Conservation (phyloP, 2,888 invertebrate species). For the Cyrtodaria siliqua region DNA sequence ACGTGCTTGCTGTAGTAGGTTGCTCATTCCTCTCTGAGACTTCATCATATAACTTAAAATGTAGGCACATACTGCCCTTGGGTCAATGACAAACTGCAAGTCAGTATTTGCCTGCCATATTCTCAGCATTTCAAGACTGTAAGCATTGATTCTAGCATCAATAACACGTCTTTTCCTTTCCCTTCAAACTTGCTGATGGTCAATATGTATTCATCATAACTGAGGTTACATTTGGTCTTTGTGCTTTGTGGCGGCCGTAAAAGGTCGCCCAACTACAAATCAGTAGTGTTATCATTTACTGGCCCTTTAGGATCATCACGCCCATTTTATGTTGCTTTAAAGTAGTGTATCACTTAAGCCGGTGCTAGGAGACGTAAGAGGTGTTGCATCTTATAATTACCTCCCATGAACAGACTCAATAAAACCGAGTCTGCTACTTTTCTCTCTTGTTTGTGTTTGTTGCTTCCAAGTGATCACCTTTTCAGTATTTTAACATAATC, state of each 20-base stretch:
- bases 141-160: slow-evolving; percentile 46
- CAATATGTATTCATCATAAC: slow-evolving; percentile 36
- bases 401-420: slow-evolving; percentile 22
- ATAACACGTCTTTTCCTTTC: slow-evolving; percentile 35
- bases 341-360: slow-evolving; percentile 18
- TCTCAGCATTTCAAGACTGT: slow-evolving; percentile 36
- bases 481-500: slow-evolving; percentile 3
- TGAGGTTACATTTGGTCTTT: slow-evolving; percentile 17
- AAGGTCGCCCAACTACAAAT: slow-evolving; percentile 14
- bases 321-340: slow-evolving; percentile 24
- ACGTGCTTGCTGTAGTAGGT: slow-evolving; percentile 45
- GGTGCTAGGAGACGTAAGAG: slow-evolving; percentile 33
- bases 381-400: slow-evolving; percentile 21
- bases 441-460: slow-evolving; percentile 20
- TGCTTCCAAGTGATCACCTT: slow-evolving; percentile 18
- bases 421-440: too few relatives aligned
- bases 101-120: slow-evolving; percentile 59
- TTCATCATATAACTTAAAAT: slow-evolving; percentile 63
- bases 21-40: slow-evolving; percentile 62
- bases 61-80: slow-evolving; percentile 44
- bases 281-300: slow-evolving; percentile 14
- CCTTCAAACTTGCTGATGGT: too few relatives aligned
- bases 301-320: background rate
- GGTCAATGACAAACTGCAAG: slow-evolving; percentile 50
- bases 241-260: slow-evolving; percentile 4